Base-by-base conservation (phyloP, 2,888 invertebrate genomes). In the Arctia plantaginis region DNA sequence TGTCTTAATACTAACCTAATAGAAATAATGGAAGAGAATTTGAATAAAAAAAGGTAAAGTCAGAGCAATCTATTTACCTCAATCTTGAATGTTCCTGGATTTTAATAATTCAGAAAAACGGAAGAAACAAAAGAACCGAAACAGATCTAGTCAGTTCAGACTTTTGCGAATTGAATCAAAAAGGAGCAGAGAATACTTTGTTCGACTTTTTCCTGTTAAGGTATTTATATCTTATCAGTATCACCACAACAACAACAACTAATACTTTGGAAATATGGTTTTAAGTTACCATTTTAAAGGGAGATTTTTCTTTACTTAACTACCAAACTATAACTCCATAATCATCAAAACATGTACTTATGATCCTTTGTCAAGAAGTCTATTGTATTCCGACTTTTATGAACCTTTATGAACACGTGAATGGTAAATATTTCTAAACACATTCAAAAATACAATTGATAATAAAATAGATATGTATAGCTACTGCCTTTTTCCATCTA, bases 361-460 rank as follows among this genome's bases (percentile, higher is more conserved):
- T n/a, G n/a, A 44, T 33, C 33, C 30, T 47, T 30, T 33, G 47
- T 59, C 35, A 27, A 59, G 39, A 39, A 59, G n/a, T 69, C 18
- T 27, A 55, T 69, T 51, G 23, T n/a, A n/a, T 35, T 51, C 18
- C 1, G 0, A 35, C 39, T 69, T n/a, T 59, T 55, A 69, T 4
- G 27, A 20, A 68, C 47, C 20, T 33, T 51, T 33, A 23, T 33
- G 23, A 51, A 69, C 55, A 13, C 23, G 23, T 55, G 30, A 41
- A 70, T 41, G 41, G n/a, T 41, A 39, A 39, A 70, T 66, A 55
- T 55, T 73, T 68, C 66, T 69, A 73, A 69, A 55, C 41, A 69
- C 30, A 73, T 30, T 66, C 15, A 23, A 64, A 74, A 71, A 15
- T 66, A 71, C 62, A 74, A 67, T 74, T 67, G 33, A 10, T 33